phyloP scores from a whole-genome alignment of 2,888 invertebrate species.

The Tholera decimalis region DNA sequence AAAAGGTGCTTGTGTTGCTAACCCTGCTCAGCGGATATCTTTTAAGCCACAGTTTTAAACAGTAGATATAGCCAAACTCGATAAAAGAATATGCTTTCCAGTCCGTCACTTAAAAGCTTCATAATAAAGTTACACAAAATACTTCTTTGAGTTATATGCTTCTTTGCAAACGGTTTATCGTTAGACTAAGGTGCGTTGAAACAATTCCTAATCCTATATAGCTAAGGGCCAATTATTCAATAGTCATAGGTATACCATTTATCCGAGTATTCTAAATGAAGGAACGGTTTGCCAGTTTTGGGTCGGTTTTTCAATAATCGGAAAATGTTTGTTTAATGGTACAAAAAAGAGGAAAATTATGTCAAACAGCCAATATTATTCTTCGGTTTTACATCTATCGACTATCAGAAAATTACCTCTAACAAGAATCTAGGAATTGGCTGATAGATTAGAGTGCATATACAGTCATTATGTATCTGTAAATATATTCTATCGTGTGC shows the following conservation, averaged over 20 bases:
- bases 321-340: no score
- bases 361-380: no score
- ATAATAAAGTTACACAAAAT: conserved; percentile 10
- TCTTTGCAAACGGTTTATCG: not conserved
- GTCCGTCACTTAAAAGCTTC: conserved; percentile 17
- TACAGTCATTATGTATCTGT: conserved; percentile 1
- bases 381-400: no score
- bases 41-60: no score
- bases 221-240: no score
- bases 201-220: no score
- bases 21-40: conserved; percentile 54
- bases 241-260: no score
- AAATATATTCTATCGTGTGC: conserved; percentile 17
- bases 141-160: no score
- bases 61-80: conserved; percentile 26
- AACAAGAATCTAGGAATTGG: conserved; percentile 16
- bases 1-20: conserved; percentile 47
- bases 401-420: not conserved
- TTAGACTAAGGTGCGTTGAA: not conserved
- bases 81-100: conserved; percentile 36
- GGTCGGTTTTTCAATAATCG: no score
- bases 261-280: no score
- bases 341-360: no score
- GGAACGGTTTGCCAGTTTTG: no score
- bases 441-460: conserved; percentile 33